Evolutionary conservation across 2,797 vertebrate species (phyloP).

Genomic region (Etheostoma perlongum): DNA sequence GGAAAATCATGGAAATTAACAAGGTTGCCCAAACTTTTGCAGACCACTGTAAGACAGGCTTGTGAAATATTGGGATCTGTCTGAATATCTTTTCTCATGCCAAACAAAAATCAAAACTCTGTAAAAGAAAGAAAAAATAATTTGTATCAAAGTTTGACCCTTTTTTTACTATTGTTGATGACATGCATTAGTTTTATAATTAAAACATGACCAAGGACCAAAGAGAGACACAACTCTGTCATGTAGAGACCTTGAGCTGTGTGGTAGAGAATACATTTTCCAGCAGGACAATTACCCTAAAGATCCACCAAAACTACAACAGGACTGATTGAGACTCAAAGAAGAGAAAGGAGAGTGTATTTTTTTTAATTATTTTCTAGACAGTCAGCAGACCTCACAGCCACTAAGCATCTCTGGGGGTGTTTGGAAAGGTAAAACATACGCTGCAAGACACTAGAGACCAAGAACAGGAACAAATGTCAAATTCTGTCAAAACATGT

Average conservation of each 20-base stretch:
- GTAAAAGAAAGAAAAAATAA: background rate
- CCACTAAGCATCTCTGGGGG: background rate
- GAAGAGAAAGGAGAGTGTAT: too few relatives aligned
- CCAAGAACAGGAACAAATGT: background rate
- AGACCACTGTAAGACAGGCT: too few relatives aligned
- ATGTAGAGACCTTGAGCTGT: background rate
- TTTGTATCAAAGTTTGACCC: too few relatives aligned
- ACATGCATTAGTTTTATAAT: background rate
- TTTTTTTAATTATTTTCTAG: background rate
- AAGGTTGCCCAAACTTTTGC: too few relatives aligned
- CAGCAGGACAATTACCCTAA: background rate
- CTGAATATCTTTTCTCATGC: background rate
- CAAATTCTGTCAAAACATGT: background rate
- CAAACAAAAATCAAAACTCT: background rate
- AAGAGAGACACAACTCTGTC: background rate
- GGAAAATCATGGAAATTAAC: too few relatives aligned
- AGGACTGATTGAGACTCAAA: background rate
- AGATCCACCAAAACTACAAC: background rate
- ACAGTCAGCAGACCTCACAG: background rate
- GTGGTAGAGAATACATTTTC: background rate
- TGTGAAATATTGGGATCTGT: background rate
- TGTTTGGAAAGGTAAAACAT: background rate
- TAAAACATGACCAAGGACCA: background rate
- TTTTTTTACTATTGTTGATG: background rate
- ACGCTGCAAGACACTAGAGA: background rate